Conservation (phyloP, 2,888 invertebrate species). For the Apocheima hispidaria region DNA sequence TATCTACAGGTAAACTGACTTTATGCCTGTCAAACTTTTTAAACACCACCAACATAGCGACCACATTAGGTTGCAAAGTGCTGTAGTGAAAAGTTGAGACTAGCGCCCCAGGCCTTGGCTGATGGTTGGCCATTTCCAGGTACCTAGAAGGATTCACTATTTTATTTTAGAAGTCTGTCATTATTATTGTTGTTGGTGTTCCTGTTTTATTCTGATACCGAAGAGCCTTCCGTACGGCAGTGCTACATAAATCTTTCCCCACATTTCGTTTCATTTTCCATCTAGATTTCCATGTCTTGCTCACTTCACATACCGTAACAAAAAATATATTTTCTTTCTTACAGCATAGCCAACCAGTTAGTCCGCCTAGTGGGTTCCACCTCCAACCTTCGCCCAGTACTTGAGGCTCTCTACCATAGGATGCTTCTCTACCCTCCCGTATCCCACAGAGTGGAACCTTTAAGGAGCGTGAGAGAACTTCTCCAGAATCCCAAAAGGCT, state of each 20-base stretch:
- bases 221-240: too few relatives aligned
- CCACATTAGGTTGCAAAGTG: too few relatives aligned
- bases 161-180: too few relatives aligned
- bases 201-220: too few relatives aligned
- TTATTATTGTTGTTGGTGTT: too few relatives aligned
- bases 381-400: constrained; percentile 94
- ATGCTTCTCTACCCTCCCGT: constrained; percentile 96
- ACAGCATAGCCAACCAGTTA: constrained; percentile 92
- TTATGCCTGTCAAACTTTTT: not conserved
- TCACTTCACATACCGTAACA: not conserved
- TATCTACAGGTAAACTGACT: constrained; percentile 89
- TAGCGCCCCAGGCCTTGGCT: too few relatives aligned
- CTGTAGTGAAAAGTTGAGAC: too few relatives aligned
- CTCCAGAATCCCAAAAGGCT: constrained; percentile 92
- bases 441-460: constrained; percentile 93
- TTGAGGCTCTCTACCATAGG: constrained; percentile 97
- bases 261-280: too few relatives aligned
- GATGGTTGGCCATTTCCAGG: too few relatives aligned
- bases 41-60: not conserved
- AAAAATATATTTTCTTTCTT: constrained; percentile 21
- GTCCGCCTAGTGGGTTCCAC: constrained; percentile 95
- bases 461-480: constrained; percentile 93
- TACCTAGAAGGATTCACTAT: too few relatives aligned
- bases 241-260: too few relatives aligned
- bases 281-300: not conserved